Percentiles rank a stretch among this genome's conserved stretches.
phyloP scores from a whole-genome alignment of 2,797 vertebrate genomes.

The Jordanella pulchra region DNA sequence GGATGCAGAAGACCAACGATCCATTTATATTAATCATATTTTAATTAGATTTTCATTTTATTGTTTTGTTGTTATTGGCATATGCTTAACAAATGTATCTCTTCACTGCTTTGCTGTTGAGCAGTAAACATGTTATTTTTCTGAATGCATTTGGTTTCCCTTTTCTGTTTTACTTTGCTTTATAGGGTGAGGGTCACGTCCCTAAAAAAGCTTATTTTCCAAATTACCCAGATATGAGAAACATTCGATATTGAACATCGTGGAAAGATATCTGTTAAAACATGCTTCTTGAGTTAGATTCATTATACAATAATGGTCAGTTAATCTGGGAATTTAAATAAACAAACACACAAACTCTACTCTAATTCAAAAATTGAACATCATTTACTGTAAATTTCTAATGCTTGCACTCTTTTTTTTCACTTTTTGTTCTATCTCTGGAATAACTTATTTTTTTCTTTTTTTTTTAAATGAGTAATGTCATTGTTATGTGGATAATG shows the following conservation, averaged over 20 bases:
- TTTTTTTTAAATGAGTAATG: not conserved
- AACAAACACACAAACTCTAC: not conserved
- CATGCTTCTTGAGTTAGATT: too few species aligned
- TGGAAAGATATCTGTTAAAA: too few species aligned
- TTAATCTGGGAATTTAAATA: not conserved
- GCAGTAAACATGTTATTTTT: not conserved
- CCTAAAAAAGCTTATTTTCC: not conserved
- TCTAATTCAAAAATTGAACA: not conserved
- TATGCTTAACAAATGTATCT: not conserved
- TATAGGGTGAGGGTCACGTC: too few species aligned
- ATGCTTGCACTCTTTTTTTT: not conserved
- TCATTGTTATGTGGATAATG: not conserved
- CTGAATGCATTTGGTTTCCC: not conserved
- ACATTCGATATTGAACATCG: not conserved
- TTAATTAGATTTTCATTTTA: constrained; percentile 7
- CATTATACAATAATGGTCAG: not conserved
- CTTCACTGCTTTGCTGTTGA: not conserved
- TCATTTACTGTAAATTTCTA: not conserved
- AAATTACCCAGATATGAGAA: not conserved
- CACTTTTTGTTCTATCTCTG: not conserved
- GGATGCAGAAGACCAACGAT: constrained; percentile 25
- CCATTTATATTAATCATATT: constrained; percentile 22
- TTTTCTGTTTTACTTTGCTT: not conserved
- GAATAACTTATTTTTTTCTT: not conserved
- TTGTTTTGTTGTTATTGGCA: not conserved